Percentiles rank a stretch among this genome's conserved stretches.
Conservation (phyloP, 2,888 invertebrate species). For the Cryptocephalus moraei region DNA sequence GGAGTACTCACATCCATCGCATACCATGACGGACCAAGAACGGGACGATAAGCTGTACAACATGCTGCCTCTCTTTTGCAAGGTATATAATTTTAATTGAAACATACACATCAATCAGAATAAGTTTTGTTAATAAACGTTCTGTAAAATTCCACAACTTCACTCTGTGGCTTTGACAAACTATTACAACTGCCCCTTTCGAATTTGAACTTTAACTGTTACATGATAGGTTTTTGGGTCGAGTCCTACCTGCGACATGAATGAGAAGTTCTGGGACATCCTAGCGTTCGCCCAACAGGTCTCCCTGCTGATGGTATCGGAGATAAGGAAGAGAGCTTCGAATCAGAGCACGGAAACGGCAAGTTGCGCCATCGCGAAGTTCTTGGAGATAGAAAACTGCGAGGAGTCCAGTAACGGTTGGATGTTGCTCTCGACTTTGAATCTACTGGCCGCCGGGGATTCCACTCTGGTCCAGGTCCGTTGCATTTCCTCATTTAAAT, state of each 20-base stretch:
- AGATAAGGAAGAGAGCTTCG: conserved; percentile 88
- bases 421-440: conserved; percentile 87
- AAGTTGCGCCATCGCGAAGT: conserved; percentile 93
- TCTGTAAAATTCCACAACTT: too few species aligned
- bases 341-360: conserved; percentile 95
- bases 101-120: too few species aligned
- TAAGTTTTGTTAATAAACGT: too few species aligned
- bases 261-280: conserved; percentile 95
- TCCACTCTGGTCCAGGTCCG: conserved; percentile 75
- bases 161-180: too few species aligned
- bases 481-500: too few species aligned
- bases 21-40: conserved; percentile 68
- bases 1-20: conserved; percentile 84
- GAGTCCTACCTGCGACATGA: conserved; percentile 91
- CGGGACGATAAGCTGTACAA: conserved; percentile 91
- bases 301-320: conserved; percentile 91
- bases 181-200: too few species aligned
- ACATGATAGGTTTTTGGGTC: conserved; percentile 74
- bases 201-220: too few species aligned
- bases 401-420: conserved; percentile 94
- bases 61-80: conserved; percentile 96
- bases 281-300: conserved; percentile 90
- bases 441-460: conserved; percentile 85
- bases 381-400: conserved; percentile 89
- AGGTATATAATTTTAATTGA: conserved; percentile 48